These are phyloP conservation scores for Caenorhabditis wallacei DNA, from an alignment of 2,888 invertebrate species.

Conservation along the genomic window DNA sequence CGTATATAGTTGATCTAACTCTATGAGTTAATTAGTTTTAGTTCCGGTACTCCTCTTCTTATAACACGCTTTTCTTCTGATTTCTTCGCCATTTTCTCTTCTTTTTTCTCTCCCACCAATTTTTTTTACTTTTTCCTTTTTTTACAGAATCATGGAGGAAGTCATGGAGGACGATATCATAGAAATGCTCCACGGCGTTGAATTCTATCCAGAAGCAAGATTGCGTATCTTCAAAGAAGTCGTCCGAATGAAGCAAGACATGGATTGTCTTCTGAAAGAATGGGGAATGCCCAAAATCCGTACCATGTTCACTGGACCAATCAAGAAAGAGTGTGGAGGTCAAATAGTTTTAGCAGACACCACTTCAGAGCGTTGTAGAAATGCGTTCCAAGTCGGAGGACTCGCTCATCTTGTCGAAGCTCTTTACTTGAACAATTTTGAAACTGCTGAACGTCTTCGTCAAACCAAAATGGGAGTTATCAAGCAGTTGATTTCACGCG, in stretches of 20 bases:
- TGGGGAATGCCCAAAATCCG: slow-evolving; percentile 11
- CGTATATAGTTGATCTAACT: neutral
- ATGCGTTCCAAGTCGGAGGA: slow-evolving; percentile 25
- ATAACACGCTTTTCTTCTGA: no score
- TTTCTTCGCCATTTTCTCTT: no score
- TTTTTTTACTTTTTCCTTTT: neutral
- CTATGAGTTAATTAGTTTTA: neutral
- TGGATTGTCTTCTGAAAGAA: slow-evolving; percentile 10
- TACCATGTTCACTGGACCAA: slow-evolving; percentile 8
- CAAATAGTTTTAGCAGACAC: slow-evolving; percentile 5
- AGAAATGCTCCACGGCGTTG: neutral
- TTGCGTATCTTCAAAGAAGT: slow-evolving; percentile 34
- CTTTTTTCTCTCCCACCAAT: neutral
- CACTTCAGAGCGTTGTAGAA: slow-evolving; percentile 15
- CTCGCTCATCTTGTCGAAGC: slow-evolving; percentile 31
- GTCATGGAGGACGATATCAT: slow-evolving; percentile 3
- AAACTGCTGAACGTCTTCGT: slow-evolving; percentile 31
- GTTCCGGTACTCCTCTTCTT: neutral
- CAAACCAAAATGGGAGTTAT: slow-evolving; percentile 34
- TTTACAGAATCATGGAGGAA: slow-evolving; percentile 28
- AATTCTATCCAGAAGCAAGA: slow-evolving; percentile 17
- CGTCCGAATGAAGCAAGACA: slow-evolving; percentile 33
- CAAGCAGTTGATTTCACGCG: slow-evolving; percentile 16
- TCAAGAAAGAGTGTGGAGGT: neutral
- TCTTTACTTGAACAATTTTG: slow-evolving; percentile 11